These are phyloP conservation scores for Morpho deidamia DNA, from an alignment of 2,888 invertebrate genomes.

Conservation along the genomic window DNA sequence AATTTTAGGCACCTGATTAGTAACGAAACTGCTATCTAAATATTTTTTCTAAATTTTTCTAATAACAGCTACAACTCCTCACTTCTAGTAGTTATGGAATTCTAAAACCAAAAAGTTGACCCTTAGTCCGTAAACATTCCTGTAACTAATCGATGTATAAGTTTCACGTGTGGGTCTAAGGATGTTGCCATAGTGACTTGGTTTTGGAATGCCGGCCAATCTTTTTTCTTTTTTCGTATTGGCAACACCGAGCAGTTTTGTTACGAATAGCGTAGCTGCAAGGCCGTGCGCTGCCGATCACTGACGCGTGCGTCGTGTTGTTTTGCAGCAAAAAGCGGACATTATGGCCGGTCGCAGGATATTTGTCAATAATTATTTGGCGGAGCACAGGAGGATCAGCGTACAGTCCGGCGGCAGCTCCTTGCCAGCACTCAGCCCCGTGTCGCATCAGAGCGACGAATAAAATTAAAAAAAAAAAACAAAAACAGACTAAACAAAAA, in stretches of 20 bases:
- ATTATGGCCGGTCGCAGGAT: constrained; percentile 78
- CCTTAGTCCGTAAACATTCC: too few relatives aligned
- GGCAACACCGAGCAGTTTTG: constrained; percentile 58
- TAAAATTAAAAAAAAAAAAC: constrained; percentile 38
- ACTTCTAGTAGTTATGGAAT: constrained; percentile 53
- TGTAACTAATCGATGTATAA: too few relatives aligned
- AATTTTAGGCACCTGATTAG: constrained; percentile 58
- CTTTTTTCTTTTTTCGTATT: constrained; percentile 34
- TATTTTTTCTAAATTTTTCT: constrained; percentile 40
- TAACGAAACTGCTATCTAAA: constrained; percentile 63
- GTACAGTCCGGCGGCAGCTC: constrained; percentile 75
- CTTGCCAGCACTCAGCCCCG: constrained; percentile 72
- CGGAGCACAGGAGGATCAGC: constrained; percentile 78
- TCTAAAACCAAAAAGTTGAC: constrained; percentile 49
- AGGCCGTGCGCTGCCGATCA: constrained; percentile 37
- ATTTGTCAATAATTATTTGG: constrained; percentile 80
- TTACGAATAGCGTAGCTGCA: constrained; percentile 32
- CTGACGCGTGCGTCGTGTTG: constrained; percentile 65
- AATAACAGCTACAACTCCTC: constrained; percentile 43
- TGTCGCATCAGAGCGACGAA: constrained; percentile 75
- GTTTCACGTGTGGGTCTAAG: too few relatives aligned
- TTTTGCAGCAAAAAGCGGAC: constrained; percentile 79
- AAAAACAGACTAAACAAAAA: constrained; percentile 10
- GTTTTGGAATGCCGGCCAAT: constrained; percentile 55
- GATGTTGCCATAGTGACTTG: constrained; percentile 32